Percentiles rank a stretch among this genome's conserved stretches.
phyloP scores from a whole-genome alignment of 1,140 invertebrate species.

The Sitodiplosis mosellana region DNA sequence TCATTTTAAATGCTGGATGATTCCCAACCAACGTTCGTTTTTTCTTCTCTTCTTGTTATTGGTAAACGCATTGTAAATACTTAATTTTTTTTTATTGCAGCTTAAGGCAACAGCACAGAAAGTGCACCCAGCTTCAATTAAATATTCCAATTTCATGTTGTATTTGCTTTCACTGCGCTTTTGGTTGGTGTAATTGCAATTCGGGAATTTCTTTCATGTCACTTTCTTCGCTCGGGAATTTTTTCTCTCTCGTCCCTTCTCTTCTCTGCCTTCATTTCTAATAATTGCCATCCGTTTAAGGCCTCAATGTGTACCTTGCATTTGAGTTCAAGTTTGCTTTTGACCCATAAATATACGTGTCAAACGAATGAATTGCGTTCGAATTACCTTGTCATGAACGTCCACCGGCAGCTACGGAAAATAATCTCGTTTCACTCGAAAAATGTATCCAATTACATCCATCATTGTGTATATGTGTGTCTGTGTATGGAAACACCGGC shows the following conservation, averaged over 20 bases:
- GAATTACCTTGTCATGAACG: too few species aligned
- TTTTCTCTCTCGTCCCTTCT: background rate
- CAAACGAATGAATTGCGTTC: too few species aligned
- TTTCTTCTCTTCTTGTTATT: too few species aligned
- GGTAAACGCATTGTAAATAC: too few species aligned
- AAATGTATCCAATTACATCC: too few species aligned
- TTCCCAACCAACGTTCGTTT: too few species aligned
- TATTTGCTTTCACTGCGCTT: background rate
- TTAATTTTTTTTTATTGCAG: background rate
- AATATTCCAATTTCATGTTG: slow-evolving; percentile 1
- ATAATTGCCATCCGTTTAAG: background rate
- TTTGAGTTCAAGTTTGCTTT: background rate
- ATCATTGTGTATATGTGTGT: background rate
- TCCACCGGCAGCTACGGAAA: too few species aligned
- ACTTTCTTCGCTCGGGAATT: background rate
- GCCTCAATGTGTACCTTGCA: background rate
- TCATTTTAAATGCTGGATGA: too few species aligned
- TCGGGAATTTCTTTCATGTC: background rate
- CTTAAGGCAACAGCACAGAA: background rate
- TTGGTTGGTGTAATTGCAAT: background rate
- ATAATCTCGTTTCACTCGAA: too few species aligned
- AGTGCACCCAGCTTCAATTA: slow-evolving; percentile 1
- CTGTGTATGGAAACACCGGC: background rate
- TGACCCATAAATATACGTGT: background rate
- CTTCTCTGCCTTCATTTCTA: background rate